These are phyloP conservation scores for Xestia ashworthii DNA, from an alignment of 2,888 invertebrate species.

Conservation along the genomic window DNA sequence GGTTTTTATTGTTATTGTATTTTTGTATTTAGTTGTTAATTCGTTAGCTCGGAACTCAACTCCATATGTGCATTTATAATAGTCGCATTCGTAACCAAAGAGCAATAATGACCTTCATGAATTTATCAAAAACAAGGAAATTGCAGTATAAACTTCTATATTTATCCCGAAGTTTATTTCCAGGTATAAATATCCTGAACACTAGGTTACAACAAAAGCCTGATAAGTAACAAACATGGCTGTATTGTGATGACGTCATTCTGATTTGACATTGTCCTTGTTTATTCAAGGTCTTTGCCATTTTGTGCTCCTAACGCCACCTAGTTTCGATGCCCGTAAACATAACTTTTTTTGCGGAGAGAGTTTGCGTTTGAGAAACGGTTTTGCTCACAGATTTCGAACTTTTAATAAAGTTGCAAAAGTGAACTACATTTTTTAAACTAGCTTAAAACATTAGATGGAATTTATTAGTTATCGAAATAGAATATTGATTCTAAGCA, in stretches of 20 bases:
- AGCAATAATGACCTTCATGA: background rate
- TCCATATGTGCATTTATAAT: background rate
- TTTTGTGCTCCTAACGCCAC: conserved; percentile 53
- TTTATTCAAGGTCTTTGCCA: conserved; percentile 62
- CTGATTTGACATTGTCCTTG: conserved; percentile 64
- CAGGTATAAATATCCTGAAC: conserved; percentile 23
- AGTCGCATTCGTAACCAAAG: background rate
- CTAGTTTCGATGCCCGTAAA: conserved; percentile 40
- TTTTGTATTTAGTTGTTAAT: background rate
- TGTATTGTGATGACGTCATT: conserved; percentile 51
- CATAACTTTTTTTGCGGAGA: background rate
- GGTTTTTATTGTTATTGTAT: background rate
- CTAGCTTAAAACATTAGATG: no score
- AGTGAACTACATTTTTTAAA: background rate
- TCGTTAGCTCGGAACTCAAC: background rate
- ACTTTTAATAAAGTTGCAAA: background rate
- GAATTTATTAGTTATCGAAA: no score
- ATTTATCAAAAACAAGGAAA: conserved; percentile 33
- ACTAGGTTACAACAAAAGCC: conserved; percentile 18
- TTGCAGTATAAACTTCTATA: background rate
- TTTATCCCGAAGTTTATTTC: conserved; percentile 27
- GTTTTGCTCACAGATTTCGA: background rate
- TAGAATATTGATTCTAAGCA: background rate
- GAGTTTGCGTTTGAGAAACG: background rate
- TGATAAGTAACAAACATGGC: conserved; percentile 32